Conservation (phyloP, 2,888 invertebrate genomes). For the Charanyca ferruginea region DNA sequence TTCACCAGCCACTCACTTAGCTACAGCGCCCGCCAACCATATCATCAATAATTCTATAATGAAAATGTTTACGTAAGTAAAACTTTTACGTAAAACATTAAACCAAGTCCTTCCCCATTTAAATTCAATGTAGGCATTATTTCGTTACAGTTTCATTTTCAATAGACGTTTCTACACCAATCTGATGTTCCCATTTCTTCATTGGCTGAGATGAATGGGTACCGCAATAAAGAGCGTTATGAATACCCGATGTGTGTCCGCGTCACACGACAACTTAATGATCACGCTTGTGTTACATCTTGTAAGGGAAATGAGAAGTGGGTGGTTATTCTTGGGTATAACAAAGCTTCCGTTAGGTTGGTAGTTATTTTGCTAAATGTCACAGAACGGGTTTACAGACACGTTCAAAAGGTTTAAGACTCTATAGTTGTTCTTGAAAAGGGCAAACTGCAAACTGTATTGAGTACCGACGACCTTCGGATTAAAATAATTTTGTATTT, state of each 20-base stretch:
- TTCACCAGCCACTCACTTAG: too few species aligned
- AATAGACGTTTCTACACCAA: slow-evolving; percentile 22
- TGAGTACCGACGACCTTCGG: too few species aligned
- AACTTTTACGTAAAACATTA: too few species aligned
- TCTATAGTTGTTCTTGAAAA: too few species aligned
- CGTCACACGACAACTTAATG: slow-evolving; percentile 21
- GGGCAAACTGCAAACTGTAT: too few species aligned
- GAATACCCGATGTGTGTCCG: slow-evolving; percentile 67
- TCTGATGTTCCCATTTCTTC: slow-evolving; percentile 51
- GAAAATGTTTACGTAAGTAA: too few species aligned
- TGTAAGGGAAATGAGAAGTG: slow-evolving; percentile 42
- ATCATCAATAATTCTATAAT: too few species aligned
- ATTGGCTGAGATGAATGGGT: slow-evolving; percentile 48
- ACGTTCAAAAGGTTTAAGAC: background rate
- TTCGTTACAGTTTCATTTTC: slow-evolving; percentile 23
- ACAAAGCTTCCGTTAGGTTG: slow-evolving; percentile 9
- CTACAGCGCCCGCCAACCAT: too few species aligned
- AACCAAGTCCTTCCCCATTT: too few species aligned
- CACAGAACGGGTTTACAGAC: slow-evolving; percentile 9
- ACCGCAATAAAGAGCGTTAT: slow-evolving; percentile 61
- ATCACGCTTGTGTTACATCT: slow-evolving; percentile 20
- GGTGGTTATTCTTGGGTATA: background rate
- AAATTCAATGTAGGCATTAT: slow-evolving; percentile 1
- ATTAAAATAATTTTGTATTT: too few species aligned
- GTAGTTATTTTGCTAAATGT: slow-evolving; percentile 20